Evolutionary conservation across 2,797 vertebrate genomes (phyloP).

Genomic region (Bradypus variegatus): DNA sequence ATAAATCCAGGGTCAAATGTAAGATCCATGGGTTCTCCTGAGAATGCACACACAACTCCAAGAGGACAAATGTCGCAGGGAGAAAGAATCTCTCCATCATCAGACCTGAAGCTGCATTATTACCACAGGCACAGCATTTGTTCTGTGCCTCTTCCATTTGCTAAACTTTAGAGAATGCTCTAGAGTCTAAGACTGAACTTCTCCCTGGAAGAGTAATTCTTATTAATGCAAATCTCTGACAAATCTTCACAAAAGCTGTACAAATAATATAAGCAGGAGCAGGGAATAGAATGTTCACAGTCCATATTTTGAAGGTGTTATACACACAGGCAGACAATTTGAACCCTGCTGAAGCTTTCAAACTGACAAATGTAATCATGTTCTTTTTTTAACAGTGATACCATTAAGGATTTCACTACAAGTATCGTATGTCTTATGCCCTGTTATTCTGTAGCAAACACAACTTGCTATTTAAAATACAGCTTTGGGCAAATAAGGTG

Average conservation of each 20-base stretch:
- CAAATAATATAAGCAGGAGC: neutral
- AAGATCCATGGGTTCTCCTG: neutral
- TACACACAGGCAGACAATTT: neutral
- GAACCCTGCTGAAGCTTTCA: neutral
- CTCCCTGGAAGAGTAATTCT: neutral
- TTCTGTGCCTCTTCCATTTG: constrained; percentile 24
- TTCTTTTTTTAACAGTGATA: neutral
- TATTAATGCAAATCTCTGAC: constrained; percentile 1
- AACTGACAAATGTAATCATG: neutral
- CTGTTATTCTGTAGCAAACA: constrained; percentile 47
- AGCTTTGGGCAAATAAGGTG: constrained; percentile 40
- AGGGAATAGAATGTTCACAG: neutral
- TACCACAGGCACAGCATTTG: neutral
- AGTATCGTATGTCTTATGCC: neutral
- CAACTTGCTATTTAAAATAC: constrained; percentile 39
- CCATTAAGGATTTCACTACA: neutral
- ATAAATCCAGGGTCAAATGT: constrained; percentile 13
- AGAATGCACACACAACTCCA: neutral
- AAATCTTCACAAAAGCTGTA: neutral
- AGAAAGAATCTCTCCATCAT: neutral
- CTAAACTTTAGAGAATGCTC: constrained; percentile 38
- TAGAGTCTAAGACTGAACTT: constrained; percentile 23
- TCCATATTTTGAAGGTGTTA: neutral
- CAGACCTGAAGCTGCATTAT: neutral
- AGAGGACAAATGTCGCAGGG: neutral